Evolutionary conservation across 2,888 invertebrate genomes (phyloP), one percentile per base, ranked within the genome.

Genomic region (Noctua fimbriata): DNA sequence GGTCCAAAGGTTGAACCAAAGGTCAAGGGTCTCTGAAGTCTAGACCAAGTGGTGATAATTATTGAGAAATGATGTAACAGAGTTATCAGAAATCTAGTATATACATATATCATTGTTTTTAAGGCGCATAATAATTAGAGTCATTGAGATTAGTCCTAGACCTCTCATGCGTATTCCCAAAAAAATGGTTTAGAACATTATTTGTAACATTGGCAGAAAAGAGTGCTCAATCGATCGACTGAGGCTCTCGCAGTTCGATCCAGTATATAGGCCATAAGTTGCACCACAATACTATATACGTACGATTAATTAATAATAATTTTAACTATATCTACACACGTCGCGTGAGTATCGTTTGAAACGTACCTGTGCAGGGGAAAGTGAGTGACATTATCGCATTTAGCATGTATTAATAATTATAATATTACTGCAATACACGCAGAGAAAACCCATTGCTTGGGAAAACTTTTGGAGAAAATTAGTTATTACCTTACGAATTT

Each of bases 331-430:
- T 66, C 70, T 79, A 70, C 69, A 66, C 77, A 73, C 71, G 75
- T 84, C 66, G 87, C 87, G 67, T 87, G 84, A 87, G 70, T 78
- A 75, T 72, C 63, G 83, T 66, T 84, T 74, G 67, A 65, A 82
- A 74, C 78, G 74, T 85, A 84, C 75, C 67, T 67, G 72, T 69
- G 66, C 80, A 73, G 84, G 84, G 87, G 85, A 87, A 85, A 87
- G 84, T 83, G 82, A 83, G 76, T 82, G 86, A 86, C 86, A 84
- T 75, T 84, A 82, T 71, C 69, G 83, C 76, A 69, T 76, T 82
- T 69, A 71, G 86, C 69, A 76, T 78, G 66, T 63, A 67, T 86
- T 69, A 58, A 69, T 78, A 52, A 73, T 58, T 87, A 87, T 71
- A 63, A 85, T 85, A 74, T 74, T 74, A 75, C 66, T 73, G 69